Evolutionary conservation across 2,888 invertebrate species (phyloP).

Genomic region (Mesoligia furuncula): DNA sequence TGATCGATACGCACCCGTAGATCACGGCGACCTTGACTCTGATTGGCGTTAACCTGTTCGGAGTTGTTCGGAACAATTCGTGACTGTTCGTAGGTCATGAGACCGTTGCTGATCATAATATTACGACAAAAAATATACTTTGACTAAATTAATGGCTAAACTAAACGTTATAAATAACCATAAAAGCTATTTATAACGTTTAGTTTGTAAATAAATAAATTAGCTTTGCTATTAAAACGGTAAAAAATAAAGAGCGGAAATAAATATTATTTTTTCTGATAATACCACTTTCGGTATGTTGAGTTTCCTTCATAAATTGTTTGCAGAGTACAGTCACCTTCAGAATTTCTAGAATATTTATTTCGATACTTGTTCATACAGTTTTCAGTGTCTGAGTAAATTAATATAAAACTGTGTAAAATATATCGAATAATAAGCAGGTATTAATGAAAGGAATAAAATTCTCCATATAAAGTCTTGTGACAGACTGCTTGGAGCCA

Average conservation of each 20-base stretch:
- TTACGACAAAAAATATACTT: conserved; percentile 65
- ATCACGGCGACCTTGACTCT: conserved; percentile 83
- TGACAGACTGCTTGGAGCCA: conserved; percentile 76
- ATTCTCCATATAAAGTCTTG: conserved; percentile 55
- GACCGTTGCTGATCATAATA: conserved; percentile 69
- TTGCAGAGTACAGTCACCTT: conserved; percentile 47
- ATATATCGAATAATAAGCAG: conserved; percentile 42
- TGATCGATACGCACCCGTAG: conserved; percentile 79
- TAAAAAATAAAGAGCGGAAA: conserved; percentile 43
- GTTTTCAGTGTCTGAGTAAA: conserved; percentile 39
- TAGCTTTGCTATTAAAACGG: conserved; percentile 27
- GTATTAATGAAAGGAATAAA: conserved; percentile 56
- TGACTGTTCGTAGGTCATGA: conserved; percentile 74
- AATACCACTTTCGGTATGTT: neutral
- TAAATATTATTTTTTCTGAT: conserved; percentile 2
- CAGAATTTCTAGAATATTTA: conserved; percentile 47
- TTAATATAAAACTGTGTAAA: conserved; percentile 47
- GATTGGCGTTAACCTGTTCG: conserved; percentile 75
- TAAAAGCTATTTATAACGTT: conserved; percentile 50
- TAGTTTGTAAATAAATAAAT: conserved; percentile 52
- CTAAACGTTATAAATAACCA: too few relatives aligned
- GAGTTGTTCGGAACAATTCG: conserved; percentile 71
- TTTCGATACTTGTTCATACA: conserved; percentile 51
- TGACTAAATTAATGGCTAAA: conserved; percentile 55
- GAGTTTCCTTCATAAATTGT: conserved; percentile 33